Conservation (phyloP, 1,140 invertebrate species). For the Calosoma granatense region DNA sequence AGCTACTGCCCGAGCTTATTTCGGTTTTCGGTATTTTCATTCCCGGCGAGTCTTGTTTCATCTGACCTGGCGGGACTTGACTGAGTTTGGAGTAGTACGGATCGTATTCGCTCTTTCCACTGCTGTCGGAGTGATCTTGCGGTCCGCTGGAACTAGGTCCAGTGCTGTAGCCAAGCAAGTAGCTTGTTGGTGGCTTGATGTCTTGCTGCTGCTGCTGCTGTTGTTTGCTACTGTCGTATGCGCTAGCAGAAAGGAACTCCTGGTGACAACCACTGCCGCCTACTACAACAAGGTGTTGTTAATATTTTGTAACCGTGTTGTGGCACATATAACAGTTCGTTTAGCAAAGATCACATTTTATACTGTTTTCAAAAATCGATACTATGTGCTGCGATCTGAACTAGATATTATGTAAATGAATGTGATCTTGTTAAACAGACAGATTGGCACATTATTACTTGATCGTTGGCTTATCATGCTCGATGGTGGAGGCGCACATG, state of each 20-base stretch:
- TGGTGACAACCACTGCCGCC: not conserved
- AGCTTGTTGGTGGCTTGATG: conserved; percentile 26
- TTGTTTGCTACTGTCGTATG: not conserved
- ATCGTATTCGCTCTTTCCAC: conserved; percentile 33
- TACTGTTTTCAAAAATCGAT: too few species aligned
- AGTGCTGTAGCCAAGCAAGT: conserved; percentile 24
- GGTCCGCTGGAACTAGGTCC: conserved; percentile 13
- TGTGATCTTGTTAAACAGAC: too few species aligned
- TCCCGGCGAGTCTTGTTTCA: conserved; percentile 29
- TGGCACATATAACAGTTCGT: too few species aligned
- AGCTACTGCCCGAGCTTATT: conserved; percentile 35
- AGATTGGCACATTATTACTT: too few species aligned
- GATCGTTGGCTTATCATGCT: too few species aligned
- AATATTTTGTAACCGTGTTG: too few species aligned
- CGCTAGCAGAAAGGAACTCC: not conserved
- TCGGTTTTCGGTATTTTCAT: conserved; percentile 43
- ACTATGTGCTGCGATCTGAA: too few species aligned
- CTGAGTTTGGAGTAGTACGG: conserved; percentile 37
- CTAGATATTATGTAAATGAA: too few species aligned
- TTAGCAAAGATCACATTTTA: too few species aligned
- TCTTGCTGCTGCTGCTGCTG: too few species aligned
- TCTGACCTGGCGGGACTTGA: conserved; percentile 46
- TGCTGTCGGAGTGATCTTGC: conserved; percentile 8
- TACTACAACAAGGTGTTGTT: not conserved
- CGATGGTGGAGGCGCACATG: too few species aligned